A percentile compares a stretch with the other conserved stretches of the same genome.
Evolutionary conservation across 2,888 invertebrate genomes (phyloP).

Genomic region (Xylophagus ater): DNA sequence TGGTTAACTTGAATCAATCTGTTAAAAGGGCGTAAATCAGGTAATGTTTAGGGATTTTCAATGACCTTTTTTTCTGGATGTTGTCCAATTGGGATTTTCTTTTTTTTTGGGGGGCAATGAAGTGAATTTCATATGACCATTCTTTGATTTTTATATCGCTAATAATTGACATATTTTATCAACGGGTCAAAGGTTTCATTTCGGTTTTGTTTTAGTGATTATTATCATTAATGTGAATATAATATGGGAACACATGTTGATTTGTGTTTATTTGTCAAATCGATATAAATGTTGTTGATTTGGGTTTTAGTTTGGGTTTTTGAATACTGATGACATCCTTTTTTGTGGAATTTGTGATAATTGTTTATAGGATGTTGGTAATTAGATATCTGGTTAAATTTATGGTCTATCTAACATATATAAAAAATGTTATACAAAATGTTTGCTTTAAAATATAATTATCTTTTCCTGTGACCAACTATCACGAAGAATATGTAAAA

Average conservation of each 20-base stretch:
- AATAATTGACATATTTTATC: slow-evolving; percentile 4
- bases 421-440: too few species aligned
- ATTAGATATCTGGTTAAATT: too few species aligned
- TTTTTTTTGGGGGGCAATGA: too few species aligned
- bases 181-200: slow-evolving; percentile 3
- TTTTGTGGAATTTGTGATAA: slow-evolving; percentile 10
- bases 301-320: too few species aligned
- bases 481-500: too few species aligned
- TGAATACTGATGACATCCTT: slow-evolving; percentile 10
- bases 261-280: slow-evolving; percentile 6
- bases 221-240: neutral
- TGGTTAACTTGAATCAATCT: slow-evolving; percentile 14
- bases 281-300: too few species aligned
- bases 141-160: neutral
- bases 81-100: neutral
- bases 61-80: neutral
- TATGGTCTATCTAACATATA: too few species aligned
- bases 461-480: too few species aligned
- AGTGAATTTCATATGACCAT: neutral
- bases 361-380: slow-evolving; percentile 10
- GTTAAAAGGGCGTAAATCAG: slow-evolving; percentile 17
- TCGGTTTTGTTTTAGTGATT: neutral
- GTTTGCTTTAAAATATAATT: too few species aligned
- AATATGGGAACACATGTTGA: neutral
- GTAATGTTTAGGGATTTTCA: slow-evolving; percentile 6